Percentiles rank a stretch among this genome's conserved stretches.
Evolutionary conservation across 2,797 vertebrate genomes (phyloP).

Genomic region (Numenius phaeopus): DNA sequence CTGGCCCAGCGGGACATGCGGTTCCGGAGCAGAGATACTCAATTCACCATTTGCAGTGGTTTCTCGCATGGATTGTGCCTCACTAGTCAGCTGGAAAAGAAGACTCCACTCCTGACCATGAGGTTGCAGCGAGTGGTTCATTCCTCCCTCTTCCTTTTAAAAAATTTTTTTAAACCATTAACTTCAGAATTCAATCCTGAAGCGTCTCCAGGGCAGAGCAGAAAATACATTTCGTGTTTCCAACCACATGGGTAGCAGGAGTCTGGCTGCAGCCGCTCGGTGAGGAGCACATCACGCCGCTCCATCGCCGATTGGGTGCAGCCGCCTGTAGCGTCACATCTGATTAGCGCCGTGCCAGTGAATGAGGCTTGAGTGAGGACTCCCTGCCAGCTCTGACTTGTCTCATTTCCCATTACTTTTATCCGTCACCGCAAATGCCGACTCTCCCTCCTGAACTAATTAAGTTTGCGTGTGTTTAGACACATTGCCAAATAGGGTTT

Average conservation of each 20-base stretch:
- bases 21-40: not conserved
- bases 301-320: slow-evolving; percentile 15
- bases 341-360: slow-evolving; percentile 75
- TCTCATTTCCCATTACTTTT: slow-evolving; percentile 83
- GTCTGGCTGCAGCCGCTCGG: slow-evolving; percentile 15
- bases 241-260: slow-evolving; percentile 7
- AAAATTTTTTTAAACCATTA: slow-evolving; percentile 51
- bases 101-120: slow-evolving; percentile 44
- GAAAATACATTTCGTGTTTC: slow-evolving; percentile 29
- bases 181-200: slow-evolving; percentile 56
- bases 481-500: slow-evolving; percentile 86
- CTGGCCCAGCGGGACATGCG: not conserved
- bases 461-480: slow-evolving; percentile 85
- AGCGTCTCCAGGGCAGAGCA: slow-evolving; percentile 52
- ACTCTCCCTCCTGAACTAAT: slow-evolving; percentile 82
- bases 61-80: slow-evolving; percentile 52
- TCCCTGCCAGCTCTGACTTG: slow-evolving; percentile 80
- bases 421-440: slow-evolving; percentile 79
- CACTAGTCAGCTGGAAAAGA: slow-evolving; percentile 60
- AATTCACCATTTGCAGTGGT: not conserved
- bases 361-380: slow-evolving; percentile 73
- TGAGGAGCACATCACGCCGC: slow-evolving; percentile 30
- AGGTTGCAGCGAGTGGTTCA: slow-evolving; percentile 31
- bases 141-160: slow-evolving; percentile 41
- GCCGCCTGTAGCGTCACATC: slow-evolving; percentile 65